Percentiles rank a stretch among this genome's conserved stretches.
Evolutionary conservation across 2,797 vertebrate species (phyloP).

Genomic region (Silurus aristotelis): DNA sequence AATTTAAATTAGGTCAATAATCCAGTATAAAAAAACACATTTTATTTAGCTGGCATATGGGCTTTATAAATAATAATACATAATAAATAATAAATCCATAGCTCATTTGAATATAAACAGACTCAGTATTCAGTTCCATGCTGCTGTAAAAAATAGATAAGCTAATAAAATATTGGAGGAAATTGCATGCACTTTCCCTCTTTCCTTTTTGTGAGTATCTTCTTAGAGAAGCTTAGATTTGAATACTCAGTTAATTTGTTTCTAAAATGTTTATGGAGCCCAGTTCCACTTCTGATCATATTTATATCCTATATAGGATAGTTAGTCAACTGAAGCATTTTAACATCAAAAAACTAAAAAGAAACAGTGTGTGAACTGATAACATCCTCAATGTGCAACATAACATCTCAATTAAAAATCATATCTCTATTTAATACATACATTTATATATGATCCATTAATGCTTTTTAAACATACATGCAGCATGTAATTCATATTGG

Average conservation of each 20-base stretch:
- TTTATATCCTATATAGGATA: background rate
- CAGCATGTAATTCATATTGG: too few species aligned
- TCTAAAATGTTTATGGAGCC: background rate
- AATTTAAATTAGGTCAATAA: background rate
- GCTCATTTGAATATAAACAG: background rate
- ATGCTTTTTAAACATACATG: background rate
- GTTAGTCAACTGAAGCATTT: background rate
- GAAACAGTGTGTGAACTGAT: background rate
- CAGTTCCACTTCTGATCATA: background rate
- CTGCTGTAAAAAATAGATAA: background rate
- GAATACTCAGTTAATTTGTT: background rate
- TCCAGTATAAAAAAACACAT: background rate
- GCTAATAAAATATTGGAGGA: background rate
- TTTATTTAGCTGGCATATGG: background rate
- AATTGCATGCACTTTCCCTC: background rate
- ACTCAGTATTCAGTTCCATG: background rate
- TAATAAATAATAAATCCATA: background rate
- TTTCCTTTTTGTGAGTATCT: background rate
- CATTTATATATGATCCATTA: background rate
- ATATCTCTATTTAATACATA: background rate
- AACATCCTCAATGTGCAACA: background rate
- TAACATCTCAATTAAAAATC: background rate
- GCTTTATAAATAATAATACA: conserved; percentile 3
- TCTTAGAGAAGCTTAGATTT: background rate
- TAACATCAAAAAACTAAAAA: too few species aligned